A percentile compares a stretch with the other conserved stretches of the same genome.
phyloP scores from a whole-genome alignment of 2,113 vertebrate genomes.

The Thryonomys swinderianus region DNA sequence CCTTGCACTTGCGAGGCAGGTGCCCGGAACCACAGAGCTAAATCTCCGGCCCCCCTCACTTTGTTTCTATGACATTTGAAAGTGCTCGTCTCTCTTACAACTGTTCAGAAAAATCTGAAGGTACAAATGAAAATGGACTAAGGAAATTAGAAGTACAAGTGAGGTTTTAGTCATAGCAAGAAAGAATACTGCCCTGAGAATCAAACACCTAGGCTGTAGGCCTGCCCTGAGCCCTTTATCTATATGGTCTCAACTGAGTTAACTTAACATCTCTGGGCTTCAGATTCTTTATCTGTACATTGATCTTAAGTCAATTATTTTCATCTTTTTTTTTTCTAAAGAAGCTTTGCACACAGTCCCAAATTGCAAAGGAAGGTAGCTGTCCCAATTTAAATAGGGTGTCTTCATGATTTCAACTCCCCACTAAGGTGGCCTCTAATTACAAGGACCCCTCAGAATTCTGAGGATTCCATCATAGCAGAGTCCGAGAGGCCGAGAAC shows the following conservation, averaged over 20 bases:
- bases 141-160: neutral
- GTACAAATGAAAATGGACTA: neutral
- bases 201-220: neutral
- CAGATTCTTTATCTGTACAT: neutral
- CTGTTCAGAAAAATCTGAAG: slow-evolving; percentile 35
- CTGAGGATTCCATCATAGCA: neutral
- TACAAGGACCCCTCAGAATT: neutral
- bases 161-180: neutral
- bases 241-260: neutral
- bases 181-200: neutral
- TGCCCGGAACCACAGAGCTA: no score
- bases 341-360: neutral
- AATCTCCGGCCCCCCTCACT: no score
- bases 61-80: neutral
- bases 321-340: neutral
- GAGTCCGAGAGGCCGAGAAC: neutral
- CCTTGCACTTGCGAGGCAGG: no score
- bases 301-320: neutral
- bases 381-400: neutral
- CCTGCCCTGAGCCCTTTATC: neutral
- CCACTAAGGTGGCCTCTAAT: neutral
- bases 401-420: neutral
- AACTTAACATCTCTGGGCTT: neutral
- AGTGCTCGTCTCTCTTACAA: neutral
- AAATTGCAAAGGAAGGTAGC: neutral